Base-by-base conservation (phyloP, 2,888 invertebrate species). In the Psylliodes chrysocephalus region DNA sequence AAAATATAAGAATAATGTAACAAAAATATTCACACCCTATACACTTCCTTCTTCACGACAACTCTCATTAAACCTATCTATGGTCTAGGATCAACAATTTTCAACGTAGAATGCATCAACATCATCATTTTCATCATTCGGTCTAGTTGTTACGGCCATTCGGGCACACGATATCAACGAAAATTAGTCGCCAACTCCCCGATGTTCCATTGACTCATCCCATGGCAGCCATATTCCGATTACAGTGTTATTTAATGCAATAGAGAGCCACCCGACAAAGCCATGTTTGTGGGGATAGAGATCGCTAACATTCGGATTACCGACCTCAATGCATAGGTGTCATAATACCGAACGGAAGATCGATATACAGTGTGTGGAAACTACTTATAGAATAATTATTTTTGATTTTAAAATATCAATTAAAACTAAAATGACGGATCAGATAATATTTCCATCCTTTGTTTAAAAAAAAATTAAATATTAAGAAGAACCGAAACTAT, bases 181-280 rank as follows among this genome's bases (percentile, higher is more conserved):
- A 62, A 62, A 55, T 62, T 62, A 54, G 47, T 49, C 54, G 47
- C 12, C 54, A 30, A 54, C 46, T 46, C 54, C 49, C 51, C 22
- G 51, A 38, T 47, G 51, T 22, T 17, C 22, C 40, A 51, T 60
- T 17, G 35, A 35, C 35, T 44, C 54, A 40, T 63, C 66, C 63
- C 63, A 60, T 19, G 49, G 66, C 56, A 53, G 66, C 66, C 66
- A 66, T 66, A 60, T 66, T 60, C 55, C 60, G 63, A 66, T 66
- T 66, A 66, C 66, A 40, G 30, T 60, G 56, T 63, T 59, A 54
- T 66, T 62, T 62, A 66, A 66, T 66, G 66, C 62, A 66, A 66
- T 66, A 66, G 55, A 61, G 22, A 14, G n/a, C n/a, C 38, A 47
- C 14, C 49, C 46, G 61, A 60, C 35, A 49, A 47, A 19, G 15